Evolutionary conservation across 2,797 vertebrate species (phyloP), one percentile per base, ranked within the genome.

Genomic region (Tenualosa ilisha): DNA sequence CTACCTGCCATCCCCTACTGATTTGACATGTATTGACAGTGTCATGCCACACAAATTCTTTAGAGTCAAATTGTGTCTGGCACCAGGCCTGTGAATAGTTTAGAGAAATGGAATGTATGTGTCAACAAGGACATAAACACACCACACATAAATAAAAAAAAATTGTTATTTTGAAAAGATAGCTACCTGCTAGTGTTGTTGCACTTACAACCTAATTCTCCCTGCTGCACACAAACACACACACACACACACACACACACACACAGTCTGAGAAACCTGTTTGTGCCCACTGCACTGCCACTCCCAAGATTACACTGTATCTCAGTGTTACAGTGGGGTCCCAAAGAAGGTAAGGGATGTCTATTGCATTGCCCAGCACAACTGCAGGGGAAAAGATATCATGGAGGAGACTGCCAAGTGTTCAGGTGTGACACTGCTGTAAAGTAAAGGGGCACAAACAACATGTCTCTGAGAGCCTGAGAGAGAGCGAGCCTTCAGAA

Each of bases 1-100:
- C 49, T 50, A 84, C 83, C 50, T 82, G 50, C 20, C 79, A 6
- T 83, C 51, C 53, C 61, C 84, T 12, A 61, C 85, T 86, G 83
- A 54, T 81, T 26, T 87, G 72, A 85, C 82, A 49, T n/a, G 50
- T 85, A 85, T 53, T 81, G 85, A 65, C 22, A 54, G 54, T 63
- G 63, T 61, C 65, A 37, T 40, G 51, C 68, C 61, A 63, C 54
- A 84, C 81, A 81, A 68, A 83, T 84, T 84, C 43, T 20, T 83
- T 37, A 7, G 72, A 79, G 72, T 79, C 72, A 79, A 46, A 79
- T 46, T 22, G 40, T 43, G 4, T 79, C 37, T 79, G 40, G 37
- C 72, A 43, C 40, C 15, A 26, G 37, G 37, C 31, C 37, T 40
- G 68, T 68, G 63, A 68, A 68, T 37, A 17, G 68, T 31, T 15